Percentiles rank a stretch among this genome's conserved stretches.
Evolutionary conservation across 2,113 vertebrate genomes (phyloP).

Genomic region (Sebastes fasciatus): DNA sequence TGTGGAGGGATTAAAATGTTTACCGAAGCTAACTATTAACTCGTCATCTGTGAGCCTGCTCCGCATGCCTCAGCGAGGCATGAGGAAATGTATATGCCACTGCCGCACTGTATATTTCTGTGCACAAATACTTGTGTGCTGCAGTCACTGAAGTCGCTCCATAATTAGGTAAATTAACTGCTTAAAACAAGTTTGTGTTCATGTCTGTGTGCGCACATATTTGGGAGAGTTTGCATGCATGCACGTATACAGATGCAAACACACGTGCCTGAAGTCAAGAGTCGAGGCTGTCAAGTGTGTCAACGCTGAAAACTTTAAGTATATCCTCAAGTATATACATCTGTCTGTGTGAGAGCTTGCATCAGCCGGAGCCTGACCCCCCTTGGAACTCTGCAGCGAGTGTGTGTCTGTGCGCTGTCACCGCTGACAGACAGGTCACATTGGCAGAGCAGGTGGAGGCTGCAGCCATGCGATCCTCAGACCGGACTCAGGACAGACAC

Average conservation of each 20-base stretch:
- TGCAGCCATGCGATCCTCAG: slow-evolving; percentile 70
- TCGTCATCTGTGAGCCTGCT: slow-evolving; percentile 8
- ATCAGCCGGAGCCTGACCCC: slow-evolving; percentile 41
- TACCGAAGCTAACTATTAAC: slow-evolving; percentile 9
- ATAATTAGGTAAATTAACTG: slow-evolving; percentile 18
- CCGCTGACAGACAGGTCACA: slow-evolving; percentile 81
- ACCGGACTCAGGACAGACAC: slow-evolving; percentile 63
- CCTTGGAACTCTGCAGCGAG: slow-evolving; percentile 38
- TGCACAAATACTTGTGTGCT: slow-evolving; percentile 3
- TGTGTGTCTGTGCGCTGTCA: slow-evolving; percentile 37
- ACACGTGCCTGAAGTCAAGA: slow-evolving; percentile 6
- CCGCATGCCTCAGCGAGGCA: not conserved
- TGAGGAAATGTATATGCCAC: slow-evolving; percentile 24
- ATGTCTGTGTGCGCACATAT: slow-evolving; percentile 7
- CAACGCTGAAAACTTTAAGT: slow-evolving; percentile 59
- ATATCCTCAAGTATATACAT: slow-evolving; percentile 60
- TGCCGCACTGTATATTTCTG: slow-evolving; percentile 20
- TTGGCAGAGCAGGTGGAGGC: slow-evolving; percentile 80
- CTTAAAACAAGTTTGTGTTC: not conserved
- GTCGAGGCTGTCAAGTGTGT: slow-evolving; percentile 45
- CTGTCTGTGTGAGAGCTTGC: slow-evolving; percentile 47
- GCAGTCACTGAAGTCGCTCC: not conserved
- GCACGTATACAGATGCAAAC: slow-evolving; percentile 16
- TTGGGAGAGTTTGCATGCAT: slow-evolving; percentile 12
- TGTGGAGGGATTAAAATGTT: slow-evolving; percentile 28